These are phyloP conservation scores for Solenodon paradoxus DNA, from an alignment of 2,113 vertebrate species.

Conservation along the genomic window DNA sequence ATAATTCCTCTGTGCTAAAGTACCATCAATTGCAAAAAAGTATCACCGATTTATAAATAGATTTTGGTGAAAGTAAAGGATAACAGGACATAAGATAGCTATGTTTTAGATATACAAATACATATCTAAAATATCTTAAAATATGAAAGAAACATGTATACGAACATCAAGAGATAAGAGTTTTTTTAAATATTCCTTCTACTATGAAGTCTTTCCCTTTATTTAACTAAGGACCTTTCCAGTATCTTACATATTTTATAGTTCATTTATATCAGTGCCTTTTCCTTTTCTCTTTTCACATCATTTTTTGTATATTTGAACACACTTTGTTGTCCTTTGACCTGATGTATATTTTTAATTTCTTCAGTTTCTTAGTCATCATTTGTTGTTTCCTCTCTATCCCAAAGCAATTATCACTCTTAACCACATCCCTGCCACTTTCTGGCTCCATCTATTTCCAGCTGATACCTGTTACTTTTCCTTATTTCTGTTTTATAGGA, in stretches of 20 bases:
- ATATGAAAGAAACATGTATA: background rate
- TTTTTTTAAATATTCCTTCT: background rate
- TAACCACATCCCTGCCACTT: background rate
- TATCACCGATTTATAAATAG: background rate
- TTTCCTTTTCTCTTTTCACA: conserved; percentile 26
- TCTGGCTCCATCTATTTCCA: background rate
- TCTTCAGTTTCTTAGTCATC: background rate
- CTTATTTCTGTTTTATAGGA: conserved; percentile 9
- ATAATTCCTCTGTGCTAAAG: background rate
- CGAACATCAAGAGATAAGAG: conserved; percentile 8
- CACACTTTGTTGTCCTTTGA: background rate
- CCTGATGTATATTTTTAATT: background rate
- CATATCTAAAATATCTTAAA: too few relatives aligned
- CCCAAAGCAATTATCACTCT: background rate
- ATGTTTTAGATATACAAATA: background rate
- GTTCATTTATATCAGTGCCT: background rate
- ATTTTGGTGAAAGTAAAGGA: background rate
- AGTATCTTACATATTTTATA: background rate
- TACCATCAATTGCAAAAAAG: background rate
- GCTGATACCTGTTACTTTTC: background rate
- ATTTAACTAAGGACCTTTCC: background rate
- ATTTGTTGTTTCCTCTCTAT: background rate
- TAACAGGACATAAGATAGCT: background rate
- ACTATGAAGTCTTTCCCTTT: background rate
- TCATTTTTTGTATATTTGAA: background rate